Base-by-base conservation (phyloP, 2,797 vertebrate species). In the Potorous gilbertii region DNA sequence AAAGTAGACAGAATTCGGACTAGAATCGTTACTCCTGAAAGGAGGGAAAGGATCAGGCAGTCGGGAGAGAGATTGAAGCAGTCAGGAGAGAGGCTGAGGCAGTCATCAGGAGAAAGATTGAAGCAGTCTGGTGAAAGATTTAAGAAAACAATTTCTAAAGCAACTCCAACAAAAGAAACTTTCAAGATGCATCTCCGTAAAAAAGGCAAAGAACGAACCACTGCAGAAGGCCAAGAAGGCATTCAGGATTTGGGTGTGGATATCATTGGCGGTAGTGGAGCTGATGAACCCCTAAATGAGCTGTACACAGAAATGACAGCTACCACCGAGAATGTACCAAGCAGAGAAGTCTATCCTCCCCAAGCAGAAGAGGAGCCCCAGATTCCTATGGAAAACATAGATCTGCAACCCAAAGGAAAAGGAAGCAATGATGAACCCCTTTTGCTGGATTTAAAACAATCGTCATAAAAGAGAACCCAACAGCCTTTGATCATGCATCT, bases 101-200 rank as follows among this genome's bases (percentile, higher is more conserved):
- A 99, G 96, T 99, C 99, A 0, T 98, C 98, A 40, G 99, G 94
- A 99, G 99, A 93, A 99, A 98, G 99, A 50, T 96, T 99, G 93
- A 99, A 98, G 92, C 99, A 99, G 97, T 99, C 99, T 0, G 98
- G 99, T 4, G 98, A 99, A 96, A 96, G 98, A 59, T 98, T 99
- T 97, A 99, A 99, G 98, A 99, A 99, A 96, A 99, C 99, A 92
- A 99, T 99, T 96, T 99, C 99, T 93, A 99, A 99, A 96, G 99
- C 99, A 27, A 99, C 99, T 1, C 99, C 99, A 0, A 99, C 54
- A 0, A 99, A 99, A 97, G 99, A 99, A 96, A 98, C 99, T 0
- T 99, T 99, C 98, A 99, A 99, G 98, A 97, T 98, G 55, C 97
- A 91, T 13, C 99, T 99, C 98, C 97, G 98, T 62, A 99, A 99